These are phyloP conservation scores for Cosmia trapezina DNA, from an alignment of 2,888 invertebrate species.

Conservation along the genomic window DNA sequence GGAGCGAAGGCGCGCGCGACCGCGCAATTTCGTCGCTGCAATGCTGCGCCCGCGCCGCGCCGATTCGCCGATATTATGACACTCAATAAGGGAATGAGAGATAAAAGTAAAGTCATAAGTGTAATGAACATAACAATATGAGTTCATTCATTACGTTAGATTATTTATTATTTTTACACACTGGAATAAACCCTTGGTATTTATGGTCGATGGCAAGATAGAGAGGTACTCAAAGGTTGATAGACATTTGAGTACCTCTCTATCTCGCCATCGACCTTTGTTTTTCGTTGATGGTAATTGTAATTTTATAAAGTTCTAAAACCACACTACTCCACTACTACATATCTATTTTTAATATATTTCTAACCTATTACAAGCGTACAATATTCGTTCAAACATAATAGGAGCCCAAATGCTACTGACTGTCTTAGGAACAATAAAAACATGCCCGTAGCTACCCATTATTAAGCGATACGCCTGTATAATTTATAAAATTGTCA, in stretches of 20 bases:
- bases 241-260: no score
- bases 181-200: not conserved
- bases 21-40: conserved; percentile 82
- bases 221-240: no score
- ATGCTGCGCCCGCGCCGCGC: conserved; percentile 57
- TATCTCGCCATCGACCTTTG: no score
- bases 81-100: conserved; percentile 29
- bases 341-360: not conserved
- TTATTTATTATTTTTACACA: not conserved
- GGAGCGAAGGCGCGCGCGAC: conserved; percentile 80
- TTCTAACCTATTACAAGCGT: conserved; percentile 12
- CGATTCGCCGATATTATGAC: conserved; percentile 42
- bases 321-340: not conserved
- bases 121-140: not conserved
- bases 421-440: conserved; percentile 61
- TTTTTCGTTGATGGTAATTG: not conserved
- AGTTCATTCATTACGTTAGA: not conserved
- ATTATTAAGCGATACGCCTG: conserved; percentile 83
- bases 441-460: conserved; percentile 79
- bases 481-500: conserved; percentile 90
- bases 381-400: conserved; percentile 47
- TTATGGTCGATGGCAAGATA: not conserved
- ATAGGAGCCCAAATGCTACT: conserved; percentile 57
- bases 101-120: conserved; percentile 11
- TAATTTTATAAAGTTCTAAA: conserved; percentile 5